Conservation (phyloP, 1,140 invertebrate genomes). For the Ostrea denselamellosa region DNA sequence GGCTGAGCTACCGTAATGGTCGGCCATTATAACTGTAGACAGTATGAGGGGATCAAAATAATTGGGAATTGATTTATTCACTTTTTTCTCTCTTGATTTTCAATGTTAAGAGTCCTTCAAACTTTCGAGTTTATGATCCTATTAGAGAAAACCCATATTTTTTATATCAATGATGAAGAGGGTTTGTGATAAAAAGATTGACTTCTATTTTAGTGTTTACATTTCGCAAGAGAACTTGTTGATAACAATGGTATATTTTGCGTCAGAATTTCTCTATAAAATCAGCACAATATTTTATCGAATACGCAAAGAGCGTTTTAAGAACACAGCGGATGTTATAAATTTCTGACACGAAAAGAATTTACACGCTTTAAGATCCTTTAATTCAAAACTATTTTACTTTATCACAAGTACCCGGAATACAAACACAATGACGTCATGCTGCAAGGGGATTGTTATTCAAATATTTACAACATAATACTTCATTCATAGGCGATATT, state of each 20-base stretch:
- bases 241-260: constrained; percentile 4
- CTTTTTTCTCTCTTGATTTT: constrained; percentile 5
- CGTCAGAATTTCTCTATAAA: neutral
- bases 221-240: neutral
- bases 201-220: neutral
- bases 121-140: neutral
- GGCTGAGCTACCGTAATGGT: neutral
- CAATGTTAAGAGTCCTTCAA: constrained; percentile 7
- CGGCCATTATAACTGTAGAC: neutral
- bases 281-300: neutral
- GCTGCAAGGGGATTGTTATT: neutral
- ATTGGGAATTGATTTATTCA: constrained; percentile 10
- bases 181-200: neutral
- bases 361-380: neutral
- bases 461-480: neutral
- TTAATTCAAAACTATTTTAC: neutral
- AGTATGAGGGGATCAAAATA: neutral
- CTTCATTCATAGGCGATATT: too few species aligned
- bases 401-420: neutral
- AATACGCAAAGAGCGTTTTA: neutral
- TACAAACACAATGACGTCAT: neutral
- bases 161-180: neutral
- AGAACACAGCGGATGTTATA: neutral
- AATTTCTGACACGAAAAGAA: neutral
- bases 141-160: neutral